These are phyloP conservation scores for Empis livida DNA, from an alignment of 2,888 invertebrate species.

Conservation along the genomic window DNA sequence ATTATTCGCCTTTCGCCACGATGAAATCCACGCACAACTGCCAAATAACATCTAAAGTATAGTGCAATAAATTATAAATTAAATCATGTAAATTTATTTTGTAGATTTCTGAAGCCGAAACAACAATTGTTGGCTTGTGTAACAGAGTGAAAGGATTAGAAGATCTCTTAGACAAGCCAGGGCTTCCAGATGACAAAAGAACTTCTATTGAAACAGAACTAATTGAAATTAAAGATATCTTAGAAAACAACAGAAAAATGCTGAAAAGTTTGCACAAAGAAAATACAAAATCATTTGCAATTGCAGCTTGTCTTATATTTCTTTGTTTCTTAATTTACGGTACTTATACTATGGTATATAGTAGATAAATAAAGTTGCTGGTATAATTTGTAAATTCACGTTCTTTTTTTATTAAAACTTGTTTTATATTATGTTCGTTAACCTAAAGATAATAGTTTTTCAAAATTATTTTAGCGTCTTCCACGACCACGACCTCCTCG, in stretches of 20 bases:
- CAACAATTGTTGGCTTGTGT: constrained; percentile 5
- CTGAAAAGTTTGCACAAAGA: constrained; percentile 6
- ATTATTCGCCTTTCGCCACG: no score
- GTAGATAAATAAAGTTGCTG: not conserved
- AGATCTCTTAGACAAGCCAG: constrained; percentile 3
- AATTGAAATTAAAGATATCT: constrained; percentile 8
- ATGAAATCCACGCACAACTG: no score
- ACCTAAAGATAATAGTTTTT: no score
- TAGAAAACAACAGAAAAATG: constrained; percentile 5
- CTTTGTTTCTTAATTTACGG: constrained; percentile 4
- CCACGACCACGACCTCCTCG: constrained; percentile 32
- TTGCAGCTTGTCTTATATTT: constrained; percentile 5
- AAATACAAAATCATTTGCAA: constrained; percentile 8
- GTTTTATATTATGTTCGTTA: no score
- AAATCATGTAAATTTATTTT: no score
- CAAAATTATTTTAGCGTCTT: constrained; percentile 18
- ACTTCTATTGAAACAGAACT: constrained; percentile 4
- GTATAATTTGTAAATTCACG: no score
- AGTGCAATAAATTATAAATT: no score
- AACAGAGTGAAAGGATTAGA: constrained; percentile 7
- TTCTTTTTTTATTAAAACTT: no score
- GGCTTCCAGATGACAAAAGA: constrained; percentile 1
- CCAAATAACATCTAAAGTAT: no score
- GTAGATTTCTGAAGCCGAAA: constrained; percentile 5
- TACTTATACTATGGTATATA: constrained; percentile 6